phyloP scores from a whole-genome alignment of 2,888 invertebrate species.

The Metalampra italica region DNA sequence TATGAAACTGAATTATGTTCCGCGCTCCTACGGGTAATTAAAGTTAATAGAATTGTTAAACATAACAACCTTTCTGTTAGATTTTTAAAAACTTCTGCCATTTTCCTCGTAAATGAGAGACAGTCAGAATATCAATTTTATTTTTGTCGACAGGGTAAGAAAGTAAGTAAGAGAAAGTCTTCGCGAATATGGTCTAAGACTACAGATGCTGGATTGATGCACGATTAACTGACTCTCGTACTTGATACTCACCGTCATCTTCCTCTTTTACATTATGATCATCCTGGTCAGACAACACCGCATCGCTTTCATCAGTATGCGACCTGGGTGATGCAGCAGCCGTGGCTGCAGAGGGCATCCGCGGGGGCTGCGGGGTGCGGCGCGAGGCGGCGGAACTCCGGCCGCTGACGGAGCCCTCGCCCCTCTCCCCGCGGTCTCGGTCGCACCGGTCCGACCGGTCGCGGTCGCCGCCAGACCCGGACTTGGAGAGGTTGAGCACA shows the following conservation, averaged over 20 bases:
- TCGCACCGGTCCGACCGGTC: slow-evolving; percentile 79
- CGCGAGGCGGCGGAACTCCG: slow-evolving; percentile 79
- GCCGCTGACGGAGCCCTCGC: slow-evolving; percentile 73
- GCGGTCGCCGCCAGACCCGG: slow-evolving; percentile 87
- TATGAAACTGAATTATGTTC: slow-evolving; percentile 8
- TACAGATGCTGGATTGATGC: too few species aligned
- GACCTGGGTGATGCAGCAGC: slow-evolving; percentile 83
- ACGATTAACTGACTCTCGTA: too few species aligned
- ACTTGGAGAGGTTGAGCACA: slow-evolving; percentile 93
- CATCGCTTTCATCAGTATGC: slow-evolving; percentile 89
- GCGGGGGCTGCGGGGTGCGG: slow-evolving; percentile 80
- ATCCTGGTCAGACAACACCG: slow-evolving; percentile 91
- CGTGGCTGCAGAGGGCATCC: slow-evolving; percentile 73
- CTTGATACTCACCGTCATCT: slow-evolving; percentile 81
- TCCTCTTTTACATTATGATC: slow-evolving; percentile 91
- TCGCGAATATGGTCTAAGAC: too few species aligned
- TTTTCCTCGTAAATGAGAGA: too few species aligned
- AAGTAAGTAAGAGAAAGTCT: too few species aligned
- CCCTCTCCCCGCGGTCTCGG: slow-evolving; percentile 75
- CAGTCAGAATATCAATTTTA: too few species aligned
- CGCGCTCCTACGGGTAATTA: not conserved
- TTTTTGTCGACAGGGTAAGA: too few species aligned
- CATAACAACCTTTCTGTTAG: too few species aligned
- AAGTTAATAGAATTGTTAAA: too few species aligned
- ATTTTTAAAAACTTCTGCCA: too few species aligned